Evolutionary conservation across 2,888 invertebrate genomes (phyloP).

Genomic region (Agrochola macilenta): DNA sequence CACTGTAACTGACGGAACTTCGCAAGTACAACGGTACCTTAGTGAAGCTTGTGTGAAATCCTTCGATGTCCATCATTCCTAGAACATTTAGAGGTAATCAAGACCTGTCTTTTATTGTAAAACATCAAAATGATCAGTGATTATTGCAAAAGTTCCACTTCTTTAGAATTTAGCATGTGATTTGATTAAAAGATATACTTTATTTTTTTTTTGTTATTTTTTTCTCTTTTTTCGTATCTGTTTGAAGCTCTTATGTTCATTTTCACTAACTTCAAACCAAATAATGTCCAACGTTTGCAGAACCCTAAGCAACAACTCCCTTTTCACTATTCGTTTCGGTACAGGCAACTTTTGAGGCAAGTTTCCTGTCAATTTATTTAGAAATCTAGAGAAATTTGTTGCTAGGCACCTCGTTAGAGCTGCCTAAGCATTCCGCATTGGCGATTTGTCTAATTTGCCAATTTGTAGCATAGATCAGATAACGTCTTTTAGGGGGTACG

Average conservation of each 20-base stretch:
- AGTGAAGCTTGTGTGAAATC: background rate
- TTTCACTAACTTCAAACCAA: background rate
- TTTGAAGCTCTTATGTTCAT: background rate
- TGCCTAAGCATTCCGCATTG: background rate
- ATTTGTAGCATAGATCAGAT: background rate
- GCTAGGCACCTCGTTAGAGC: background rate
- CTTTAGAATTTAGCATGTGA: background rate
- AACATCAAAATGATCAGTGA: constrained; percentile 1
- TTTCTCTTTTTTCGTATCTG: background rate
- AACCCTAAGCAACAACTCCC: background rate
- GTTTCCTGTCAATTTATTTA: background rate
- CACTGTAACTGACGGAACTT: background rate
- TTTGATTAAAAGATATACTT: constrained; percentile 2
- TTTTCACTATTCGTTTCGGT: no score
- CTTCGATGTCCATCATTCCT: background rate
- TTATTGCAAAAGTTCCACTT: constrained; percentile 12
- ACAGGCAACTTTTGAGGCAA: background rate
- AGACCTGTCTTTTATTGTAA: background rate
- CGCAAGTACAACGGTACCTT: constrained; percentile 13
- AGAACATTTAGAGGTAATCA: constrained; percentile 4
- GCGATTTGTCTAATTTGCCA: background rate
- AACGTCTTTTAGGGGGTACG: background rate
- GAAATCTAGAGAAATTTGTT: background rate
- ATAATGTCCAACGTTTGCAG: background rate
- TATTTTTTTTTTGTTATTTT: no score